phyloP scores from a whole-genome alignment of 2,888 invertebrate genomes.

The Lithophane leautieri region DNA sequence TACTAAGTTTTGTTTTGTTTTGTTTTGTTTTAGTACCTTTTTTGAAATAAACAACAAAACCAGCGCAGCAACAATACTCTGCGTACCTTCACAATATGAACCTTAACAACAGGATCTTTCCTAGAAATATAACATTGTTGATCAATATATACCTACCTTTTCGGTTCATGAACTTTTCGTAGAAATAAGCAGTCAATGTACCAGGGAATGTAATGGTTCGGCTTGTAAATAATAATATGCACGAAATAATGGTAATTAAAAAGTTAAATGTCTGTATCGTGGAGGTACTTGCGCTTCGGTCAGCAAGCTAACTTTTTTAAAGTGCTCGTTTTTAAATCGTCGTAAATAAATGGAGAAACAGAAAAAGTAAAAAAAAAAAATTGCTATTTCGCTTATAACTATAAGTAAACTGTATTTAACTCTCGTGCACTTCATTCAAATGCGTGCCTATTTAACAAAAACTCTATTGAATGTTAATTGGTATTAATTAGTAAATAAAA shows the following conservation, averaged over 20 bases:
- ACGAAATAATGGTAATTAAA: background rate
- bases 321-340: background rate
- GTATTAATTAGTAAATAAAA: background rate
- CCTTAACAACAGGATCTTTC: background rate
- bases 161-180: conserved; percentile 7
- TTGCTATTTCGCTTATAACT: background rate
- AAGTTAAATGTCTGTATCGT: background rate
- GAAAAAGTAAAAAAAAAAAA: background rate
- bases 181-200: conserved; percentile 4
- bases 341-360: background rate
- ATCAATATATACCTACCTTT: too few species aligned
- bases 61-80: background rate
- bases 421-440: background rate
- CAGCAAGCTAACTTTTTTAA: background rate
- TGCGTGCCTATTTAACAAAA: background rate
- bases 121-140: conserved; percentile 9
- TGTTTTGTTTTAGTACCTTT: too few species aligned
- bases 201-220: background rate
- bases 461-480: background rate
- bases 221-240: background rate
- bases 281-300: background rate
- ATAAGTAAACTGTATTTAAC: too few species aligned
- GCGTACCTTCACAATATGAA: background rate
- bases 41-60: background rate
- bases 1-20: background rate